Conservation (phyloP, 2,113 vertebrate genomes). For the Semnornis frantzii region DNA sequence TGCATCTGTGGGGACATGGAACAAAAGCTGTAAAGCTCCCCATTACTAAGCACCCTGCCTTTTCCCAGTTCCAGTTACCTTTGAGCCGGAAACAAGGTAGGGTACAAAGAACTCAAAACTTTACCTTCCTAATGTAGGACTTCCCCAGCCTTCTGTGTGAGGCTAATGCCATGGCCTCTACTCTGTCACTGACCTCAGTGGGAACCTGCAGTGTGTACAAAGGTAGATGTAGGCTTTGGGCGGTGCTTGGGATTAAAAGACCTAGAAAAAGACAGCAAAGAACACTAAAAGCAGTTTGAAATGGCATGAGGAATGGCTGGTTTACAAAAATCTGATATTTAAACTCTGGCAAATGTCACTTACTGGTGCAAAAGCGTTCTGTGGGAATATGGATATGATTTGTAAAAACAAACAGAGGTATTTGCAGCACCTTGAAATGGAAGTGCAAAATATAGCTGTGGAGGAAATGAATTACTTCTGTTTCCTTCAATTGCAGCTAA, state of each 20-base stretch:
- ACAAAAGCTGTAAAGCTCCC: background rate
- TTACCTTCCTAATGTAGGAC: background rate
- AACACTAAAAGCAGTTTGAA: background rate
- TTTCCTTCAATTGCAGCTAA: constrained; percentile 5
- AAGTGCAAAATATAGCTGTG: background rate
- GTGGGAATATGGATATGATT: background rate
- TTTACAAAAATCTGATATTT: constrained; percentile 21
- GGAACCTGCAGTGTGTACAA: background rate
- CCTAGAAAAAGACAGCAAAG: too few species aligned
- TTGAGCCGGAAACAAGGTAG: background rate
- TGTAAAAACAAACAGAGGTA: background rate
- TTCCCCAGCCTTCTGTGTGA: background rate
- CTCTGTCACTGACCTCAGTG: accelerated
- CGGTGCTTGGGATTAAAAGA: background rate
- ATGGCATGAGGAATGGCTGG: background rate
- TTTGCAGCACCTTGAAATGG: background rate
- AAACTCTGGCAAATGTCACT: constrained; percentile 29
- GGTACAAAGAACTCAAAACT: background rate
- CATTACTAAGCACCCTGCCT: background rate
- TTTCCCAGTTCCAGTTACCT: background rate
- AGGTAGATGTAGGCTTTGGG: background rate
- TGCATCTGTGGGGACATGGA: accelerated
- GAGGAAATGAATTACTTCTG: background rate
- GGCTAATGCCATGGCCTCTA: background rate
- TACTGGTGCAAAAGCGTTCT: background rate